Evolutionary conservation across 2,888 invertebrate genomes (phyloP), one percentile per base, ranked within the genome.

Genomic region (Leptura quadrifasciata): DNA sequence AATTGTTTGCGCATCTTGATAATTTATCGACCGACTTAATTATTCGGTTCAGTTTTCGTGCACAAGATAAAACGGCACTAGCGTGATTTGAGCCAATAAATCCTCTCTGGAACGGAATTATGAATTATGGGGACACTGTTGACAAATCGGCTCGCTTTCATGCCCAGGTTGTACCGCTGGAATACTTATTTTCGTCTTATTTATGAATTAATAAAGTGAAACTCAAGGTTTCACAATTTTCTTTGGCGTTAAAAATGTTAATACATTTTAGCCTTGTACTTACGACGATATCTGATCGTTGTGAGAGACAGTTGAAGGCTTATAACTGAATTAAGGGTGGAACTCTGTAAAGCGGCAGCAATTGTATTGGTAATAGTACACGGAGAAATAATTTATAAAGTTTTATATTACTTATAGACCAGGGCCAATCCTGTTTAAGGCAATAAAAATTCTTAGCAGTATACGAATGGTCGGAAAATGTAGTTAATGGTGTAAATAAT

Each of bases 1-100:
- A 64, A 64, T 64, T 64, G 64, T 64, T 64, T 39, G 47, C 64
- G 47, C 47, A 64, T 64, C 64, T 64, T 47, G 64, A 64, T 47
- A 47, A 64, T 64, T 64, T 64, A 64, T 64, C 64, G 64, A 64
- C 64, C 64, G 31, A 63, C 35, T 63, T 67, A 52, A 27, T 67
- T 67, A 54, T 67, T 67, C 67, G 54, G 67, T 27, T 67, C 52
- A 27, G 63, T 39, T 63, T 63, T 63, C 63, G 63, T 67, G 27
- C 54, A 47, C 27, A 21, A 64, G 64, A 60, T 60, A 60, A 60
- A 60, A 27, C 60, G 60, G 24, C 24, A 39, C 20, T 64, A 6
- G 64, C 64, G 64, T 64, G 64, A 39, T 64, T 15, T 20, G 52
- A 15, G 20, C 47, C 64, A 15, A 64, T 64, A 64, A 64, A 64